Conservation (phyloP, 1,140 invertebrate species). For the Aphaenogaster rudis region DNA sequence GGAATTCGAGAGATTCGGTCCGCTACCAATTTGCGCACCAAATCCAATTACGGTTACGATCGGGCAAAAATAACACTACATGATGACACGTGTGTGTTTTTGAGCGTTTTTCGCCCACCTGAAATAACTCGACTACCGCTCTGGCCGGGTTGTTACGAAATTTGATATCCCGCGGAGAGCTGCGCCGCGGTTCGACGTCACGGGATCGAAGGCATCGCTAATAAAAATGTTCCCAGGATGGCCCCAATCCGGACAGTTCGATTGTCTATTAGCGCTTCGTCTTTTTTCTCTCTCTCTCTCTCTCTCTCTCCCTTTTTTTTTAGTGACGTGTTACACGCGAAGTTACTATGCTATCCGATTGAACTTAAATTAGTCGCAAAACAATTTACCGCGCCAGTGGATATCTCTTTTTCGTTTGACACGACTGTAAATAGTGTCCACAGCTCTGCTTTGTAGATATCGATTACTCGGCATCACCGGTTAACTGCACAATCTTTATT, state of each 20-base stretch:
- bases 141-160: constrained; percentile 57
- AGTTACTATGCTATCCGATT: constrained; percentile 43
- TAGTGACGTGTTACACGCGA: constrained; percentile 50
- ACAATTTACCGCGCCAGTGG: constrained; percentile 59
- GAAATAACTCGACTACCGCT: constrained; percentile 59
- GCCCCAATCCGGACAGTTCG: constrained; percentile 50
- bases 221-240: constrained; percentile 61
- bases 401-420: constrained; percentile 65
- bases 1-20: constrained; percentile 54
- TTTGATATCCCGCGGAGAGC: constrained; percentile 62
- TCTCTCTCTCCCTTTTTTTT: background rate
- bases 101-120: constrained; percentile 63
- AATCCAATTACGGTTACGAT: constrained; percentile 65
- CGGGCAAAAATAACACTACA: constrained; percentile 65
- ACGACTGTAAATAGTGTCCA: constrained; percentile 64
- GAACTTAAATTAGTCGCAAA: constrained; percentile 64
- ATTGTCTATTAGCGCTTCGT: constrained; percentile 50
- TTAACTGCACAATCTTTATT: constrained; percentile 61
- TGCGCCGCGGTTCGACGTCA: constrained; percentile 49
- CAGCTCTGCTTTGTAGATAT: constrained; percentile 58
- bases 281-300: background rate
- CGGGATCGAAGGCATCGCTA: constrained; percentile 60
- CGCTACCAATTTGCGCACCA: constrained; percentile 55
- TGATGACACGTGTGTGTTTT: constrained; percentile 65
- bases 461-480: constrained; percentile 44